These are phyloP conservation scores for Zosterops lateralis DNA, from an alignment of 2,113 vertebrate genomes.

Conservation along the genomic window DNA sequence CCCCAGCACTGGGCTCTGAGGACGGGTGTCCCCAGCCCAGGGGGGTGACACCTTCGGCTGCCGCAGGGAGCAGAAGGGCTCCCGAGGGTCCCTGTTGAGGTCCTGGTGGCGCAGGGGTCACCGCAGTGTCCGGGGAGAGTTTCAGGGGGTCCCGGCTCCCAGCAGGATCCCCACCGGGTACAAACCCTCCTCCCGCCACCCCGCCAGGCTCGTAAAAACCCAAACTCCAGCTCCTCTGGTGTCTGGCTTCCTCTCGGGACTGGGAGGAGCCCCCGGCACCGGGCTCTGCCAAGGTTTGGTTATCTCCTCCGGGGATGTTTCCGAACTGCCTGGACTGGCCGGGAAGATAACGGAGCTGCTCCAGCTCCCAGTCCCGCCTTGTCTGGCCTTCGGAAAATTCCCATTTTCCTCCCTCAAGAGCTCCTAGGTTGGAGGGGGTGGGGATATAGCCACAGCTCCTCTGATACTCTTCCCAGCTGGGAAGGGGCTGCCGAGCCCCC, in stretches of 20 bases:
- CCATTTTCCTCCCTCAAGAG: background rate
- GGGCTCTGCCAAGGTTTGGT: background rate
- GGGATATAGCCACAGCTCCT: background rate
- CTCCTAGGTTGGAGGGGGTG: rapidly evolving
- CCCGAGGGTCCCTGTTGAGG: rapidly evolving
- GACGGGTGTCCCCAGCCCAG: background rate
- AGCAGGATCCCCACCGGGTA: rapidly evolving
- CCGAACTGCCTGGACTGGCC: background rate
- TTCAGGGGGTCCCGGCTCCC: background rate
- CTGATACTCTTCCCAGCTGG: background rate
- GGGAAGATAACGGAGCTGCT: background rate
- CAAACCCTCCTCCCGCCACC: background rate
- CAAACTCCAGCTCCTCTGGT: background rate
- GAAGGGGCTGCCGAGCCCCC: background rate
- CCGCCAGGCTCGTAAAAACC: background rate
- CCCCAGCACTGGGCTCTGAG: rapidly evolving
- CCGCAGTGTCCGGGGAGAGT: rapidly evolving
- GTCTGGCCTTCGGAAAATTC: background rate
- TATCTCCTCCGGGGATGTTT: constrained; percentile 37
- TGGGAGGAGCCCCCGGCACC: background rate
- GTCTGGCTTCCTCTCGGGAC: background rate
- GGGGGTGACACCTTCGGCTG: background rate
- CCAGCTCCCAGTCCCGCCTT: background rate
- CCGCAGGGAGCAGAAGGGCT: background rate
- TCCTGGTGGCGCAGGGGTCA: rapidly evolving